phyloP scores from a whole-genome alignment of 2,888 invertebrate genomes.

The Leucoptera coffeella region DNA sequence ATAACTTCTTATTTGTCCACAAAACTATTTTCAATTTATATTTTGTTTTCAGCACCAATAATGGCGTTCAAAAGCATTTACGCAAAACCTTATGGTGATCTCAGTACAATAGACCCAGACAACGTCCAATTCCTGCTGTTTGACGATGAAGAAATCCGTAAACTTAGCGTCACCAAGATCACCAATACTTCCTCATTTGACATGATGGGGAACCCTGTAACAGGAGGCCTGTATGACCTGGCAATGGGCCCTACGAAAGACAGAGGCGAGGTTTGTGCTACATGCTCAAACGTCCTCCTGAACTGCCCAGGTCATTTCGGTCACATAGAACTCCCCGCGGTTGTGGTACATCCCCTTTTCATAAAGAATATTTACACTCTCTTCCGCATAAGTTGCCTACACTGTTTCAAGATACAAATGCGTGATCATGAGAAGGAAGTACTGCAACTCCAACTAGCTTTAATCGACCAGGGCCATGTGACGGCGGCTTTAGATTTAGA shows the following conservation, averaged over 20 bases:
- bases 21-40: too few relatives aligned
- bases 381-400: slow-evolving; percentile 63
- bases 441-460: slow-evolving; percentile 60
- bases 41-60: too few relatives aligned
- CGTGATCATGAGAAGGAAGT: slow-evolving; percentile 42
- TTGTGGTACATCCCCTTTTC: slow-evolving; percentile 88
- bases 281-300: slow-evolving; percentile 63
- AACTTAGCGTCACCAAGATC: slow-evolving; percentile 76
- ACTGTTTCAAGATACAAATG: slow-evolving; percentile 64
- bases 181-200: slow-evolving; percentile 76
- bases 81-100: slow-evolving; percentile 17
- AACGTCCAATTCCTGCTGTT: slow-evolving; percentile 65
- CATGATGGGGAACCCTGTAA: slow-evolving; percentile 70
- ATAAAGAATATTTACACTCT: slow-evolving; percentile 65
- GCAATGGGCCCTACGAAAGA: slow-evolving; percentile 65
- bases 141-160: slow-evolving; percentile 67
- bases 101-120: slow-evolving; percentile 31
- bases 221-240: slow-evolving; percentile 88
- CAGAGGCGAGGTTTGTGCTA: slow-evolving; percentile 66
- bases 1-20: too few relatives aligned
- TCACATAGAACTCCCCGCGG: slow-evolving; percentile 83
- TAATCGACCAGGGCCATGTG: slow-evolving; percentile 69
- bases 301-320: slow-evolving; percentile 92
- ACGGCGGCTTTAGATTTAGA: slow-evolving; percentile 67
- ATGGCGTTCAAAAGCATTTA: slow-evolving; percentile 24